Evolutionary conservation across 2,113 vertebrate genomes (phyloP).

Genomic region (Protobothrops flavoviridis): DNA sequence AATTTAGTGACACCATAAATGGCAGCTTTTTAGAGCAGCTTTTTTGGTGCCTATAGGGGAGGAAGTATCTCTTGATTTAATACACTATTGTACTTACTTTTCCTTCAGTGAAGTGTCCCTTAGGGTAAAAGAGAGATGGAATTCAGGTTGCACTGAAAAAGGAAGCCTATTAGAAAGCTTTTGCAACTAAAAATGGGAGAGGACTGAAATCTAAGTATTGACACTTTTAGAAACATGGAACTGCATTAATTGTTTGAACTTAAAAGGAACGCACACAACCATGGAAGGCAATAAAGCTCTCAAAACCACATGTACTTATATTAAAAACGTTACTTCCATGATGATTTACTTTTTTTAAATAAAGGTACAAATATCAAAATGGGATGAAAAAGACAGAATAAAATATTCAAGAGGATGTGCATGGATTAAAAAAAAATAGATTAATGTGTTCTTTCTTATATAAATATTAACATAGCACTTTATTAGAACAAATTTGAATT

Average conservation of each 20-base stretch:
- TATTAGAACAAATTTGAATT: not conserved
- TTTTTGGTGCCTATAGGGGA: slow-evolving; percentile 48
- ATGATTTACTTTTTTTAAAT: not conserved
- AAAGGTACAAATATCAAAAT: not conserved
- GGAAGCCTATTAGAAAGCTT: not conserved
- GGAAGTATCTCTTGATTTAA: slow-evolving; percentile 55
- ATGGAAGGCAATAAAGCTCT: not conserved
- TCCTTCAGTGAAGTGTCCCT: not conserved
- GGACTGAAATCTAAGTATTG: not conserved
- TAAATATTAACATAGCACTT: not conserved
- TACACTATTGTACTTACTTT: slow-evolving; percentile 32
- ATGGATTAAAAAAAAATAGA: not conserved
- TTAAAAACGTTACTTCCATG: not conserved
- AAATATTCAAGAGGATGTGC: not conserved
- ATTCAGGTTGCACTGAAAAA: not conserved
- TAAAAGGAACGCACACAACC: not conserved
- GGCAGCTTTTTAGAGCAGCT: slow-evolving; percentile 46
- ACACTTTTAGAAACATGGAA: not conserved
- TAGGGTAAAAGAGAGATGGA: rapidly evolving
- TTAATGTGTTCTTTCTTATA: not conserved
- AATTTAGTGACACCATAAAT: slow-evolving; percentile 62
- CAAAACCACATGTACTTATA: not conserved
- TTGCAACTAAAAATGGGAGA: not conserved
- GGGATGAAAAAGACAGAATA: not conserved
- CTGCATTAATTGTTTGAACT: not conserved